These are phyloP conservation scores for Amphiprion clarkii DNA, from an alignment of 2,797 vertebrate species.

Conservation along the genomic window DNA sequence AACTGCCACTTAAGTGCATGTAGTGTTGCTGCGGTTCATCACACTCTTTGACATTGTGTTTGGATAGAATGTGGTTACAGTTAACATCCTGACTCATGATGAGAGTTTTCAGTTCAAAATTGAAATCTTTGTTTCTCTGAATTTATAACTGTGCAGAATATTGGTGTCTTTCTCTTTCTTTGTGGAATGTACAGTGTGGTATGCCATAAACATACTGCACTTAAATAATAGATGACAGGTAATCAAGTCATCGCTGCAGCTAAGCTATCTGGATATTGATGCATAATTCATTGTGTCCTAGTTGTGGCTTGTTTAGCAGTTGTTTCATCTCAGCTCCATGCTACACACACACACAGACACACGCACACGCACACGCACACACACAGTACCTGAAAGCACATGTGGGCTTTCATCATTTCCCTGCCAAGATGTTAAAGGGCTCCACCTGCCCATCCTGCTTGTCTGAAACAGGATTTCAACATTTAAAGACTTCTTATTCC, in stretches of 20 bases:
- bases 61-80: too few relatives aligned
- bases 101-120: too few relatives aligned
- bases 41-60: too few relatives aligned
- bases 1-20: too few relatives aligned
- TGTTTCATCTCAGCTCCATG: constrained; percentile 15
- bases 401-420: constrained; percentile 6
- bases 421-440: constrained; percentile 21
- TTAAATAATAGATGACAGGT: constrained; percentile 42
- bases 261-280: constrained; percentile 51
- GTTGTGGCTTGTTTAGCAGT: constrained; percentile 46
- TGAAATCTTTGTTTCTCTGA: too few relatives aligned
- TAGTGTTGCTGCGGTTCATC: too few relatives aligned
- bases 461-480: constrained; percentile 1
- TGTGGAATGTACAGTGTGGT: not conserved
- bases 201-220: constrained; percentile 4
- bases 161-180: not conserved
- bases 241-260: constrained; percentile 37
- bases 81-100: too few relatives aligned
- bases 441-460: constrained; percentile 13
- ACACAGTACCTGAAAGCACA: constrained; percentile 5
- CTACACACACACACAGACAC: not conserved
- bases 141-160: not conserved
- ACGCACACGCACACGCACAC: not conserved
- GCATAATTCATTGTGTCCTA: constrained; percentile 67
- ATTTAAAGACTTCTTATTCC: not conserved